Evolutionary conservation across 2,113 vertebrate species (phyloP), one percentile per base, ranked within the genome.

Genomic region (Notothenia coriiceps): DNA sequence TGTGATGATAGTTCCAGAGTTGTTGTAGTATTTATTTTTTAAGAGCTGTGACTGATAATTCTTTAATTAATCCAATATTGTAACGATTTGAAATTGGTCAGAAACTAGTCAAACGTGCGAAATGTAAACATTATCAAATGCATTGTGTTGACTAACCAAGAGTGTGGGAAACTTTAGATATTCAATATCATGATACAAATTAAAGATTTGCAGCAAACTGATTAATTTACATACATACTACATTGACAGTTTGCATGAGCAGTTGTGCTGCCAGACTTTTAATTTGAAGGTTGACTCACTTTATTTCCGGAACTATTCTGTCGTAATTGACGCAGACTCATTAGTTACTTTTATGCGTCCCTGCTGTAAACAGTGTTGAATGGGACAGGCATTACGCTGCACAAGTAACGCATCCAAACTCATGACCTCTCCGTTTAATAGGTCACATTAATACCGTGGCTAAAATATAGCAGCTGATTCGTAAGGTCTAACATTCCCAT

Each of bases 401-500:
- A 74, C 8, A 8, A 46, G 29, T 46, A 69, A 56, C 3, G 33
- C 63, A 76, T n/a, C 25, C 13, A 72, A 79, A 64, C 87, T 56
- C 75, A 78, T 86, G 79, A 84, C 72, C 49, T 64, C 52, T n/a
- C 44, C 61, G 40, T 64, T 60, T 18, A 60, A 79, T 51, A 11
- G 70, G 15, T 56, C 29, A 10, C 20, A 72, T 57, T 33, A 2
- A 46, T 14, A 76, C 14, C 52, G 43, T 75, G 77, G 54, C 79
- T 79, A 35, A 83, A 80, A 63, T 54, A 43, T 0, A 73, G 76
- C 86, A 83, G 81, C 79, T 86, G 73, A 82, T 81, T 70, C 13
- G 1, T 35, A 14, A 44, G 55, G 66, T 75, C 65, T 46, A 61
- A 82, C 57, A 76, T 70, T 61, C 18, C 18, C 29, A 79, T 82